Conservation (phyloP, 2,113 vertebrate genomes). For the Papio anubis region DNA sequence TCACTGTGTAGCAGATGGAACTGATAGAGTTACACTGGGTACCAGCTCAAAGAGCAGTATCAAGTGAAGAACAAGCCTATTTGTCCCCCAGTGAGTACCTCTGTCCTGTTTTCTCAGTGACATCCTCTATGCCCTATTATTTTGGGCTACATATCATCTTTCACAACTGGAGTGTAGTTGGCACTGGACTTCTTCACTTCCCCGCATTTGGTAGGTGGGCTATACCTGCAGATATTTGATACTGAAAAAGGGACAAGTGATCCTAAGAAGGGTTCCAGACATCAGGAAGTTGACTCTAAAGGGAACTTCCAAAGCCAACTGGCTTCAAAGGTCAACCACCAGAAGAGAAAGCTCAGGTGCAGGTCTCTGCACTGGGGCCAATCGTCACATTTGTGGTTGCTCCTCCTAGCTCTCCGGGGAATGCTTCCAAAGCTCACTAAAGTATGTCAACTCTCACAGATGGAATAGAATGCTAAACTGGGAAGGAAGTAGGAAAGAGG, state of each 20-base stretch:
- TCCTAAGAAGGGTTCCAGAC: background rate
- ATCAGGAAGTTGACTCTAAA: background rate
- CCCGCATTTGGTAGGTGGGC: background rate
- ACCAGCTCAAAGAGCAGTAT: background rate
- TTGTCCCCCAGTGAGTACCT: background rate
- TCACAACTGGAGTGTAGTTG: too few relatives aligned
- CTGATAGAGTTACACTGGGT: background rate
- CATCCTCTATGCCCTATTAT: too few relatives aligned
- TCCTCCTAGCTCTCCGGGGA: too few relatives aligned
- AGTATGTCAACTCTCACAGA: background rate
- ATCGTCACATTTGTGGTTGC: fast-evolving
- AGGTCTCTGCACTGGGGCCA: background rate
- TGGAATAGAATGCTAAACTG: fast-evolving
- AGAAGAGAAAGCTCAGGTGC: too few relatives aligned
- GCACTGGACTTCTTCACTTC: background rate
- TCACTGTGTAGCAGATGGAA: background rate
- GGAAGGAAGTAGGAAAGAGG: background rate
- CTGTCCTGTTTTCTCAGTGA: background rate
- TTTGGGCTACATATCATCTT: background rate
- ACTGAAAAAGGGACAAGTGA: background rate
- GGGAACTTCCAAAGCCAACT: background rate
- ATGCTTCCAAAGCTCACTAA: too few relatives aligned
- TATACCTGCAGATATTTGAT: too few relatives aligned
- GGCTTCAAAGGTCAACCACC: background rate
- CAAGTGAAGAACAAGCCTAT: background rate